Base-by-base conservation (phyloP, 2,797 vertebrate genomes). In the Manis crassicaudata region DNA sequence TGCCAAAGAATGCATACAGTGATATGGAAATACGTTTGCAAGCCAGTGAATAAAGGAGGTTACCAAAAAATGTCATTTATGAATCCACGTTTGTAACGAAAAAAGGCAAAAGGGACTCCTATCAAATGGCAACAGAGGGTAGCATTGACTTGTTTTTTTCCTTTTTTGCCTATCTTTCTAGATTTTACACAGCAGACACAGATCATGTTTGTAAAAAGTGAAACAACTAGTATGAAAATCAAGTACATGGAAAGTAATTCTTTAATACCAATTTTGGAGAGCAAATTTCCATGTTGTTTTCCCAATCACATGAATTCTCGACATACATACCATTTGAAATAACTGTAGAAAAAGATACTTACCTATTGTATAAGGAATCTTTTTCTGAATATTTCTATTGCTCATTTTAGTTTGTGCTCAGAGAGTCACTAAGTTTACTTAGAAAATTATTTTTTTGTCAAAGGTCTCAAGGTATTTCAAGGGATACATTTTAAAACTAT, bases 391-490 rank as follows among this genome's bases (percentile, higher is more conserved):
- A 35, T 81, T 92, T 96, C 50, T 88, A 79, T 70, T 54, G 40
- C 85, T 63, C 54, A 10, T 85, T 95, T 95, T 88, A 43, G 87
- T 63, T 76, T 86, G 14, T 60, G 52, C 43, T 35, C 40, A 73
- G 79, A 75, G 95, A 96, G 16, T 87, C 29, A 92, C n/a, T 70
- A 62, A 79, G 82, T 90, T 88, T 85, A 88, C 25, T 81, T 25
- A 83, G 79, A 96, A 73, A 90, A 88, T 29, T 54, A 92, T 54
- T 60, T 96, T 7, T 97, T 89, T 21, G 85, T 35, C 89, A 96
- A 84, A 63, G 60, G 4, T 90, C 29, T 96, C 5, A 89, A 43
- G 70, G 89, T 97, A 95, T 92, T 62, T 94, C 50, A 93, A 95
- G 84, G 92, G 92, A 96, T 92, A 60, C 0, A 90, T n/a, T 35